Conservation (phyloP, 2,888 invertebrate genomes). For the Lampropteryx suffumata region DNA sequence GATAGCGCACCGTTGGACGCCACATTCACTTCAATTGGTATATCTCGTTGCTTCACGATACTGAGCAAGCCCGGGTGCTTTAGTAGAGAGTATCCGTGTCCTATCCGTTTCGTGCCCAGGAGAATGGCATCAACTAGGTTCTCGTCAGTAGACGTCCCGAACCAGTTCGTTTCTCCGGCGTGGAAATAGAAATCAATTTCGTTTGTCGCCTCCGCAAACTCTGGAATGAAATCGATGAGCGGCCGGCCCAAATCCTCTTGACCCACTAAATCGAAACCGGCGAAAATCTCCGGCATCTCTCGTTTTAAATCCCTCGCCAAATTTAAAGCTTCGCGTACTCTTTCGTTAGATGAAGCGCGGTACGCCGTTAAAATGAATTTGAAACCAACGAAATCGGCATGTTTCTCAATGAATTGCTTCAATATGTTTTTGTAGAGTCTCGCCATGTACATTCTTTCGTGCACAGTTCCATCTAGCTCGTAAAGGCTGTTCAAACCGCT, state of each 20-base stretch:
- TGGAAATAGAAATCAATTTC: slow-evolving; percentile 88
- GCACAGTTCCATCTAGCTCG: slow-evolving; percentile 83
- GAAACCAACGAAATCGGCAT: slow-evolving; percentile 86
- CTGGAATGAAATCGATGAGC: slow-evolving; percentile 82
- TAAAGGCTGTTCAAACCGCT: slow-evolving; percentile 83
- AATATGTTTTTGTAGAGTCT: slow-evolving; percentile 80
- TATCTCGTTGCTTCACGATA: slow-evolving; percentile 79
- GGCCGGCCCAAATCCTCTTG: slow-evolving; percentile 89
- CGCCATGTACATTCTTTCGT: slow-evolving; percentile 77
- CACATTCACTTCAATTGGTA: slow-evolving; percentile 90
- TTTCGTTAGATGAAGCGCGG: slow-evolving; percentile 50
- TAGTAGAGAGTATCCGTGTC: slow-evolving; percentile 88
- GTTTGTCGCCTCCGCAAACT: slow-evolving; percentile 74
- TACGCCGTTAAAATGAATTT: slow-evolving; percentile 84
- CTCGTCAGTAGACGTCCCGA: slow-evolving; percentile 85
- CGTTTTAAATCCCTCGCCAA: slow-evolving; percentile 59
- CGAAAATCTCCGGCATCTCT: slow-evolving; percentile 85
- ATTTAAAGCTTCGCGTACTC: slow-evolving; percentile 67
- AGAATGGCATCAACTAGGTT: slow-evolving; percentile 90
- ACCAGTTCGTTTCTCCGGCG: slow-evolving; percentile 92
- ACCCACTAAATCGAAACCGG: slow-evolving; percentile 92
- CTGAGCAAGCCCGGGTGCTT: slow-evolving; percentile 88
- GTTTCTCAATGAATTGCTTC: slow-evolving; percentile 79
- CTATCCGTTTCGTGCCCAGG: slow-evolving; percentile 88
- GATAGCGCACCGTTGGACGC: slow-evolving; percentile 90